Evolutionary conservation across 2,113 vertebrate genomes (phyloP).

Genomic region (Leucopsar rothschildi): DNA sequence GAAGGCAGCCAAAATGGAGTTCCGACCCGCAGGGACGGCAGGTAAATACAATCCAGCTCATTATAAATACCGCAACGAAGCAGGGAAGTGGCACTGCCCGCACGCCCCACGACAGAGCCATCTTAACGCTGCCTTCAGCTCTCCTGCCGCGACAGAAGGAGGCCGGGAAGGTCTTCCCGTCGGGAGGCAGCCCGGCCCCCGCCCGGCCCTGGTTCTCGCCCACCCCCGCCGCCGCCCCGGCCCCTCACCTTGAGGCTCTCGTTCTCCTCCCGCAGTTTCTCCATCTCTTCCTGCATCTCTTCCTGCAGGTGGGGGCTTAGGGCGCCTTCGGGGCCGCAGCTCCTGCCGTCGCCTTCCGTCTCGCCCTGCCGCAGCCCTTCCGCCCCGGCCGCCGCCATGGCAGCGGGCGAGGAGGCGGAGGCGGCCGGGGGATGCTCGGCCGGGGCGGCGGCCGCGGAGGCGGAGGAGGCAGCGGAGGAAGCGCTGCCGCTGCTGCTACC

Average conservation of each 20-base stretch:
- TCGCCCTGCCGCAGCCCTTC: slow-evolving; percentile 67
- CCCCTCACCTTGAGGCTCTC: slow-evolving; percentile 88
- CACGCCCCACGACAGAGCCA: neutral
- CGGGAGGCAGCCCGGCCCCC: neutral
- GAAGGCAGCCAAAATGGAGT: neutral
- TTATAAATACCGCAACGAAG: neutral
- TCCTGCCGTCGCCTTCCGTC: slow-evolving; percentile 58
- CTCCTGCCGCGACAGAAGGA: neutral
- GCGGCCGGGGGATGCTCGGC: slow-evolving; percentile 7
- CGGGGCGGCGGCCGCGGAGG: slow-evolving; percentile 36
- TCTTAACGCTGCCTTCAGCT: neutral
- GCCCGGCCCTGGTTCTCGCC: neutral
- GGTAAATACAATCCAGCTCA: neutral
- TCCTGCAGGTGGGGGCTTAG: slow-evolving; percentile 66
- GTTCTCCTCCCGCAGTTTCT: slow-evolving; percentile 90
- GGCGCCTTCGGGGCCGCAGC: slow-evolving; percentile 33
- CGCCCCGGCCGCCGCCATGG: slow-evolving; percentile 55
- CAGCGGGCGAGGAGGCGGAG: neutral
- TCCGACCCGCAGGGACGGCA: neutral
- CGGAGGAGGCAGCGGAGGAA: neutral
- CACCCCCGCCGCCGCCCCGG: neutral
- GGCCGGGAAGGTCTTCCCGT: neutral
- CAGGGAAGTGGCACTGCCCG: neutral
- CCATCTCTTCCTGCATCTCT: slow-evolving; percentile 84
- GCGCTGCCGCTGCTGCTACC: slow-evolving; percentile 29